Evolutionary conservation across 2,797 vertebrate genomes (phyloP), one percentile per base, ranked within the genome.

Genomic region (Lepidocolaptes lacrymiger): DNA sequence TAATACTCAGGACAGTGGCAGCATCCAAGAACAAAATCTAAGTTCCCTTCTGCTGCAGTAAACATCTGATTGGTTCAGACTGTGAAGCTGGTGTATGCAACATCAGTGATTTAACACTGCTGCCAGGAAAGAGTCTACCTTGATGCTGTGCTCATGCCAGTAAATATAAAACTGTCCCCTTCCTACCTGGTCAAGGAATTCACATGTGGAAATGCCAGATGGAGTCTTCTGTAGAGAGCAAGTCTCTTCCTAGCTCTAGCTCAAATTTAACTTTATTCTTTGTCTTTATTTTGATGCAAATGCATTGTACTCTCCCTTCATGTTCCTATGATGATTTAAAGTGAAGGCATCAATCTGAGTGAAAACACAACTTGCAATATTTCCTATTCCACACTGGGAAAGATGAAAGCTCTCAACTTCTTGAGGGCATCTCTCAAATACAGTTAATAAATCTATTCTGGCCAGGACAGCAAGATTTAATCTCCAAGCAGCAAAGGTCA

Each of bases 401-500:
- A 86, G 63, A 95, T 41, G 63, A 86, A 91, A 90, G 55, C 34
- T 76, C 59, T 86, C 56, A 81, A 82, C 26, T 91, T 87, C 63
- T 79, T 71, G 59, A 82, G 88, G 61, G 34, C 26, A 77, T 27
- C 24, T 91, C 63, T 89, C 71, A 87, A 94, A 82, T 69, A 87
- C 30, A 88, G 86, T 79, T 92, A 97, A 90, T 67, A 85, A 67
- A 79, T 54, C 48, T 56, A 15, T 43, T 85, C 71, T 79, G 85
- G 27, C n/a, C 49, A 91, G 74, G 63, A 90, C 59, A 82, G 71
- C 19, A 63, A 85, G 83, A 93, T 90, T 85, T 91, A 87, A 96
- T 97, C 83, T 95, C 41, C 59, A 87, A 71, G 71, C 34, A 90
- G 63, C 69, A 95, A 86, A 95, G 77, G 67, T 85, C 77, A 87